Base-by-base conservation (phyloP, 2,888 invertebrate genomes). In the Hanleya hanleyi region DNA sequence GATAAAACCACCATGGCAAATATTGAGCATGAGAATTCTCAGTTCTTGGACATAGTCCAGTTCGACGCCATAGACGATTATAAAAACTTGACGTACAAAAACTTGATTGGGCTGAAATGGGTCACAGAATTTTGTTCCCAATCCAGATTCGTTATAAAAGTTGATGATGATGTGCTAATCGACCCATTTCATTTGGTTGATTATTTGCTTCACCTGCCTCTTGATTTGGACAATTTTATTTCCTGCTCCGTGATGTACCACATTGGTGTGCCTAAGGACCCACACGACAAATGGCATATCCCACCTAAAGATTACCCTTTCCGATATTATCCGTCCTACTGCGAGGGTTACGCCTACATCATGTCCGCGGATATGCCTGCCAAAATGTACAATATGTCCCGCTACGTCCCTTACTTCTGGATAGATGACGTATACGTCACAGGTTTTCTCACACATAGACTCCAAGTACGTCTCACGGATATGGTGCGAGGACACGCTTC, bases 171-270 rank as follows among this genome's bases (percentile, higher is more conserved):
- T 66, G 86, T 86, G 0, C 83, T 89, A 70, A 83, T 90, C n/a
- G 87, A 90, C 66, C 75, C 85, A 87, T 88, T 95, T 33, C 93
- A 93, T 80, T 92, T 92, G 77, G 89, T 94, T 38, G 67, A 76
- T 9, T 83, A 81, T 67, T 71, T 86, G 4, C 47, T 69, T 18
- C 69, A 69, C n/a, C 75, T 74, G 47, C 73, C 73, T 0, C 76
- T 73, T 0, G 75, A 76, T 49, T 22, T 47, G 4, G 61, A 76
- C 26, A 76, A 82, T 61, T 80, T 81, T 49, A 69, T 85, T 1
- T 82, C 83, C 65, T 85, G 86, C 49, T 81, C 82, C 0, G 74
- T 77, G n/a, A 80, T 72, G 26, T 68, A 26, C 7, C 79, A 78
- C 29, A 75, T 74, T 18, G 73, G 70, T 0, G 82, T 83, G 1